A percentile compares a stretch with the other conserved stretches of the same genome.
phyloP scores from a whole-genome alignment of 1,140 invertebrate genomes.

The Zaprionus tsacasi region DNA sequence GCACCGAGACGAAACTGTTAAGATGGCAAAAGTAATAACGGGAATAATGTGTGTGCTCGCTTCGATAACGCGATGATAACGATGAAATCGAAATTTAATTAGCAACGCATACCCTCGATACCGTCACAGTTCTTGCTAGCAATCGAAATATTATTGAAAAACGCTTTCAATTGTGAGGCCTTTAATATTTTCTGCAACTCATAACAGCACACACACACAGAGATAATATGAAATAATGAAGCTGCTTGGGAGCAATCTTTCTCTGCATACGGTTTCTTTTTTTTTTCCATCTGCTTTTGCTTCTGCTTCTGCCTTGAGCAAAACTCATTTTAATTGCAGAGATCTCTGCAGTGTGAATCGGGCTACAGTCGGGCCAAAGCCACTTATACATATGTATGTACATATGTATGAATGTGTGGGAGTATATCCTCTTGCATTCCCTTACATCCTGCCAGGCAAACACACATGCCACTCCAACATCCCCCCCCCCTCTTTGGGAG shows the following conservation, averaged over 20 bases:
- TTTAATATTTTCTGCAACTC: neutral
- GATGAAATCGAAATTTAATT: neutral
- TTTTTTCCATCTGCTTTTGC: neutral
- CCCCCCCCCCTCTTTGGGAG: no score
- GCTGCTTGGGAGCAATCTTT: neutral
- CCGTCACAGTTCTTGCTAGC: neutral
- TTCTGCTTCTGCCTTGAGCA: neutral
- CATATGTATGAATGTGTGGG: neutral
- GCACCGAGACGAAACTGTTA: neutral
- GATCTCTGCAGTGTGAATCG: slow-evolving; percentile 2
- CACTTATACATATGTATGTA: slow-evolving; percentile 7
- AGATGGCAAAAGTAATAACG: no score
- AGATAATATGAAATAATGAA: slow-evolving; percentile 2
- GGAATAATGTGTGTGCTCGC: no score
- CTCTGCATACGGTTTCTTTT: neutral
- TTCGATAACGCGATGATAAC: no score
- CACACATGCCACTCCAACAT: no score
- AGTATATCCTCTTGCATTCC: neutral
- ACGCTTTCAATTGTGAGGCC: neutral
- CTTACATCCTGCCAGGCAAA: neutral
- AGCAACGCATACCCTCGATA: neutral
- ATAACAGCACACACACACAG: neutral
- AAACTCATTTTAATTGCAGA: slow-evolving; percentile 7
- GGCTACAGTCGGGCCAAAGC: slow-evolving; percentile 12
- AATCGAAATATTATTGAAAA: neutral